Base-by-base conservation (phyloP, 2,113 vertebrate species). In the Brachypteracias leptosomus region DNA sequence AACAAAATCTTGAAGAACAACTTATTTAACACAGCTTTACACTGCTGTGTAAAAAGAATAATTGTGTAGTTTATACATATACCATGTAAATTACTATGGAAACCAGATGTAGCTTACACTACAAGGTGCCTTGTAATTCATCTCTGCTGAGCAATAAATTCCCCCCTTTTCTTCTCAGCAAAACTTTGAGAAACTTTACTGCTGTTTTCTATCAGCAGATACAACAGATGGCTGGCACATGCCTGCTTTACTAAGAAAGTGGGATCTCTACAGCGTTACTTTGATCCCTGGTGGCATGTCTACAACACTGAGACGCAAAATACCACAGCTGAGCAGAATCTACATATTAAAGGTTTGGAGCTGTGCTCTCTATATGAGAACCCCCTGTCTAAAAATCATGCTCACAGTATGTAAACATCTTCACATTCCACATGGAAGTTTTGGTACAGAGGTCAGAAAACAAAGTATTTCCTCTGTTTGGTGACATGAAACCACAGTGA, bases 171-270 rank as follows among this genome's bases (percentile, higher is more conserved):
- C 85, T 91, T 96, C 97, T 98, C 98, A 97, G 98, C 97, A 97
- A 96, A 98, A 97, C 97, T 98, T 94, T 88, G 97, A 98, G 97
- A 97, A 97, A 97, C 96, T 95, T 95, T 98, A 98, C 97, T 98
- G 98, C 98, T 98, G 98, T 98, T 98, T 98, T 98, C 97, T 98
- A 98, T 98, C 98, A 98, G 96, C 97, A 96, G 97, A 98, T 98
- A 96, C 95, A 98, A 98, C 99, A 99, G 98, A 99, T 99, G 99
- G 98, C 97, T 98, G 98, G 98, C 98, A 99, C 97, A 98, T 99
- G 98, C 98, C 96, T 98, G 97, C 95, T 97, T 93, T 92, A 90
- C 97, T 98, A 98, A 98, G 98, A 97, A 98, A 98, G 98, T 87
- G 94, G 98, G 98, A 97, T 97, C 94, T 97, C 97, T 93, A 93